phyloP scores from a whole-genome alignment of 2,888 invertebrate genomes.

The Eulithis testata region DNA sequence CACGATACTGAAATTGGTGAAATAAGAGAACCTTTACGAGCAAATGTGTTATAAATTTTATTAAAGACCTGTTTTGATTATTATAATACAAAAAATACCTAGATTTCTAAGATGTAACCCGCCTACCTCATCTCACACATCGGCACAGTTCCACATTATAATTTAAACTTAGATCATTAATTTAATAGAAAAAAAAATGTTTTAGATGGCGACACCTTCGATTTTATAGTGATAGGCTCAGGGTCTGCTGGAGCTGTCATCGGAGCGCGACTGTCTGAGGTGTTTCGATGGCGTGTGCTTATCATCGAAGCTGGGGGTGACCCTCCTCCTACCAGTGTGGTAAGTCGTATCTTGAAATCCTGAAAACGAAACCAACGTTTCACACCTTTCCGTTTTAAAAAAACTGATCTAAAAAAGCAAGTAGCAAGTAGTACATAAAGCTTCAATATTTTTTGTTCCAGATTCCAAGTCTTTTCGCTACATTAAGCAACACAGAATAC shows the following conservation, averaged over 20 bases:
- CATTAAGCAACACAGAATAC: slow-evolving; percentile 52
- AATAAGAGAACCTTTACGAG: no score
- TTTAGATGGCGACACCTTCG: slow-evolving; percentile 56
- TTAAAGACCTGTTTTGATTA: no score
- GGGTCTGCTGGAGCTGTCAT: slow-evolving; percentile 62
- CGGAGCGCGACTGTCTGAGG: slow-evolving; percentile 59
- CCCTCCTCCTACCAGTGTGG: slow-evolving; percentile 61
- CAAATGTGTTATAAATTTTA: no score
- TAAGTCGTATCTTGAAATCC: slow-evolving; percentile 29
- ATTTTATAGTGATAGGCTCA: slow-evolving; percentile 63
- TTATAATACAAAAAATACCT: no score
- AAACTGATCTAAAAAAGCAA: not conserved
- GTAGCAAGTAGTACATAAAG: not conserved
- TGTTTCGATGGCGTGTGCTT: slow-evolving; percentile 49
- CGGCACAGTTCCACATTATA: no score
- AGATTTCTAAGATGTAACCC: no score
- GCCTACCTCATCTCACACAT: no score
- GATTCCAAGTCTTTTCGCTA: slow-evolving; percentile 58
- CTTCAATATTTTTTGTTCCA: slow-evolving; percentile 41
- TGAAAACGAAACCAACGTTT: no score
- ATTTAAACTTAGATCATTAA: not conserved
- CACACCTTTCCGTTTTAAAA: not conserved
- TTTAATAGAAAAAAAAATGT: not conserved
- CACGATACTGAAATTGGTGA: no score
- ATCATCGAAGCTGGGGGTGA: slow-evolving; percentile 62